phyloP scores from a whole-genome alignment of 2,797 vertebrate genomes.

The Pelochelys cantorii region DNA sequence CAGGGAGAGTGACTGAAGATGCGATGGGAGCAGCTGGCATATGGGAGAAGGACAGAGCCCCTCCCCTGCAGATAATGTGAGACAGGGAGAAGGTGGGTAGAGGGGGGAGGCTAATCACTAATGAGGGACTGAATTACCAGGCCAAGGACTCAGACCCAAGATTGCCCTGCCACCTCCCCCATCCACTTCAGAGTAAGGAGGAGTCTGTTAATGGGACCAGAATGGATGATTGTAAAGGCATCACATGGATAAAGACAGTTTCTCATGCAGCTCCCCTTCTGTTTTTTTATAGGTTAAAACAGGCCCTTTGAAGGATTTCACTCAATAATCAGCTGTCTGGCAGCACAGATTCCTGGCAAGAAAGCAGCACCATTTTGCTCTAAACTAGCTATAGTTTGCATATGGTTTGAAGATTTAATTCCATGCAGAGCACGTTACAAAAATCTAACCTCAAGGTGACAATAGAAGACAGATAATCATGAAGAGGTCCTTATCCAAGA shows the following conservation, averaged over 20 bases:
- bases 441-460: constrained; percentile 23
- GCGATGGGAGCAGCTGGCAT: too few species aligned
- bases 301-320: background rate
- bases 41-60: too few species aligned
- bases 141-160: background rate
- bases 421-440: background rate
- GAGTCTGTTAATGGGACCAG: background rate
- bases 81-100: too few species aligned
- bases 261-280: background rate
- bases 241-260: background rate
- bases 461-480: constrained; percentile 36
- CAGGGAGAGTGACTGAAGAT: too few species aligned
- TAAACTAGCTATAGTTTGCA: background rate
- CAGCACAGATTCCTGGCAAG: background rate
- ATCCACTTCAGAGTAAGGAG: background rate
- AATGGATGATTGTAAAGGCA: background rate
- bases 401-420: constrained; percentile 8
- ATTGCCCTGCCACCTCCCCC: fast-evolving
- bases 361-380: background rate
- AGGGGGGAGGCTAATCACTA: background rate
- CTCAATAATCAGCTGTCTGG: background rate
- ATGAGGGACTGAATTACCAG: background rate
- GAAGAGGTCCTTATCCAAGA: background rate
- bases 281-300: background rate
- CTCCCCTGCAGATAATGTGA: too few species aligned